These are phyloP conservation scores for Dipus sagitta DNA, from an alignment of 2,797 vertebrate species.

Conservation along the genomic window DNA sequence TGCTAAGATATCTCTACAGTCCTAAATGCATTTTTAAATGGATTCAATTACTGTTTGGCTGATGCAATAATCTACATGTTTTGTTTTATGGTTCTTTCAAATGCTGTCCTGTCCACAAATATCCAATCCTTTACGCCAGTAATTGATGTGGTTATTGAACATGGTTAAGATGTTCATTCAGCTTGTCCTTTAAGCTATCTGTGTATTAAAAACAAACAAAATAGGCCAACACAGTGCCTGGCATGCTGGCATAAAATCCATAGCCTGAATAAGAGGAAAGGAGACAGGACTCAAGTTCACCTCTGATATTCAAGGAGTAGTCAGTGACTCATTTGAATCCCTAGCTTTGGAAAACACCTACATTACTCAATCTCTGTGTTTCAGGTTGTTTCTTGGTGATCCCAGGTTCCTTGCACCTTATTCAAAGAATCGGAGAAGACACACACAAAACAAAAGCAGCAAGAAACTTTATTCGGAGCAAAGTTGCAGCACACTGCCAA, in stretches of 20 bases:
- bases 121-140: not conserved
- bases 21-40: not conserved
- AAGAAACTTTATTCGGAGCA: too few relatives aligned
- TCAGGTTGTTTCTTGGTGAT: too few relatives aligned
- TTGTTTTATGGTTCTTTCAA: conserved; percentile 5
- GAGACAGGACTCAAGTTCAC: not conserved
- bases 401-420: too few relatives aligned
- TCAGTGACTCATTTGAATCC: not conserved
- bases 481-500: too few relatives aligned
- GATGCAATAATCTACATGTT: not conserved
- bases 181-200: not conserved
- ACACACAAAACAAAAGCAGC: too few relatives aligned
- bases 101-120: not conserved
- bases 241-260: not conserved
- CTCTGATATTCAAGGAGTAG: not conserved
- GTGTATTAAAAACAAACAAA: not conserved
- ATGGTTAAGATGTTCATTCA: conserved; percentile 36
- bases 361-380: not conserved
- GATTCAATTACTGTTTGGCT: not conserved
- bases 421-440: too few relatives aligned
- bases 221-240: not conserved
- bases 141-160: conserved; percentile 24
- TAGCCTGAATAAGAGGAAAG: not conserved
- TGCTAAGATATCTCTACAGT: too few relatives aligned
- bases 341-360: not conserved